A percentile compares a stretch with the other conserved stretches of the same genome.
phyloP scores from a whole-genome alignment of 2,888 invertebrate species.

The Aphidoletes aphidimyza region DNA sequence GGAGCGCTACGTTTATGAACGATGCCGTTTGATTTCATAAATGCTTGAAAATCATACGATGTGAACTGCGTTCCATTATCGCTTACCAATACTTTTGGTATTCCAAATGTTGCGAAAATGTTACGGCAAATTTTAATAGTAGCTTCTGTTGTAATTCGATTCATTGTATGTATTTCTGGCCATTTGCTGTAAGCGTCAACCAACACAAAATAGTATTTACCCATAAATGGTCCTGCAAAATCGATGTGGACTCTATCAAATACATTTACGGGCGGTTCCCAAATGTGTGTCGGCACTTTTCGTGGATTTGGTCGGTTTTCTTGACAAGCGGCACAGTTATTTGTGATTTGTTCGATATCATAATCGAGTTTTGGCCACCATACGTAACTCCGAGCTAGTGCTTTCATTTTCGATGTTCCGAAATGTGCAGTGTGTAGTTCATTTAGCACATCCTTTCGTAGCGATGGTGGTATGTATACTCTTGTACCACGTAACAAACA shows the following conservation, averaged over 20 bases:
- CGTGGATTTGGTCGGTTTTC: conserved; percentile 55
- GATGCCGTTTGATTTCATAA: too few relatives aligned
- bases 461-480: conserved; percentile 55
- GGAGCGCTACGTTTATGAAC: too few relatives aligned
- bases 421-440: conserved; percentile 57
- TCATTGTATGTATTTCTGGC: neutral
- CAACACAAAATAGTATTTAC: neutral
- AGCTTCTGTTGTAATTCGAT: neutral
- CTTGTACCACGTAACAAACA: conserved; percentile 37
- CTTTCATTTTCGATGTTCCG: conserved; percentile 58
- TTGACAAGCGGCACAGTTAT: conserved; percentile 55
- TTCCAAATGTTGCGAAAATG: neutral
- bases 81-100: neutral
- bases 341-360: conserved; percentile 59
- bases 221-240: neutral
- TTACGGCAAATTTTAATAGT: neutral
- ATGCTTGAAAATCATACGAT: too few relatives aligned
- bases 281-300: conserved; percentile 55
- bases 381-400: conserved; percentile 58
- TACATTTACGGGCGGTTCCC: too few relatives aligned
- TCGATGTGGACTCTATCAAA: neutral
- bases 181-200: neutral
- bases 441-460: conserved; percentile 55
- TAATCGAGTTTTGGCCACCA: conserved; percentile 59
- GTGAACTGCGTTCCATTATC: neutral